Conservation (phyloP, 2,797 vertebrate species). For the Lepidocolaptes lacrymiger region DNA sequence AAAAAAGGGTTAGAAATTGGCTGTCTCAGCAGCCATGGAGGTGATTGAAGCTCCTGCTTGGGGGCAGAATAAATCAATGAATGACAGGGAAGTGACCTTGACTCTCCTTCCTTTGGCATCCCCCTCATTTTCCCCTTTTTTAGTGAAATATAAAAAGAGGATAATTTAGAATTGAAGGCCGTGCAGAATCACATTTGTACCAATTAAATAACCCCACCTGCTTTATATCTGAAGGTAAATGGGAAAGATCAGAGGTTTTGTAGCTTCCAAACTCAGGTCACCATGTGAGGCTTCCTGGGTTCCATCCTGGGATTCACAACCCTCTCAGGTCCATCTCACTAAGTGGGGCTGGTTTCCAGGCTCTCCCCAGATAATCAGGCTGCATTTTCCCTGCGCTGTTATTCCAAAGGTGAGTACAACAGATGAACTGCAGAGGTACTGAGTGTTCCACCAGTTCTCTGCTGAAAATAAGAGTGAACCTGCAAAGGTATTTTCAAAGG, state of each 20-base stretch:
- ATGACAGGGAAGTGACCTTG: background rate
- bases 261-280: background rate
- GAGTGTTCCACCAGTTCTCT: background rate
- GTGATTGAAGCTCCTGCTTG: background rate
- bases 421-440: background rate
- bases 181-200: background rate
- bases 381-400: background rate
- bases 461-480: background rate
- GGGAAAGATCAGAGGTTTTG: background rate
- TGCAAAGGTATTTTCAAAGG: background rate
- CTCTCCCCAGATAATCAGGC: background rate
- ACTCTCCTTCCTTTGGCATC: background rate
- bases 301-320: background rate
- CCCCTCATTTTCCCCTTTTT: background rate
- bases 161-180: background rate
- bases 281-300: background rate
- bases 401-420: background rate
- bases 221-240: background rate
- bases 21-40: background rate
- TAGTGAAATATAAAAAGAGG: background rate
- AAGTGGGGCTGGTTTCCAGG: background rate
- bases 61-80: background rate
- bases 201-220: background rate
- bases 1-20: background rate
- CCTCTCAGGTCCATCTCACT: background rate